phyloP scores from a whole-genome alignment of 2,113 vertebrate species.

The Hippocampus zosterae region DNA sequence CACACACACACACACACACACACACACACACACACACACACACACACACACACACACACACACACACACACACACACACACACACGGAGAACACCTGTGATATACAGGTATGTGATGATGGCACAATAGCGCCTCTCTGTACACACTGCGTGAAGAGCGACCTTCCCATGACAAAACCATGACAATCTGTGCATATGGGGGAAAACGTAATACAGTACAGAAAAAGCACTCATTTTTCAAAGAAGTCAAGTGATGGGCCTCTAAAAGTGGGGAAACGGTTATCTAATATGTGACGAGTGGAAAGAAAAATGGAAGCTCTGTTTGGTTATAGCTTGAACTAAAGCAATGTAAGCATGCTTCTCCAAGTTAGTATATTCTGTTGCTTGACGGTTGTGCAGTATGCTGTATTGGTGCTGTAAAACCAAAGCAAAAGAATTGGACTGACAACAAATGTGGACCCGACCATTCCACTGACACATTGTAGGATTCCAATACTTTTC shows the following conservation, averaged over 20 bases:
- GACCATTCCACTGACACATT: neutral
- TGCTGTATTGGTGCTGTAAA: neutral
- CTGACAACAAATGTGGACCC: neutral
- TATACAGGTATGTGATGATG: constrained; percentile 8
- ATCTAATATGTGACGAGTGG: constrained; percentile 11
- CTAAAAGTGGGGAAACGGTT: constrained; percentile 13
- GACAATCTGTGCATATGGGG: neutral
- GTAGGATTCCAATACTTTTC: neutral
- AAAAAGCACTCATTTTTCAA: neutral
- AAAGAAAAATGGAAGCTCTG: neutral
- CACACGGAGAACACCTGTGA: constrained; percentile 21
- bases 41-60: constrained; percentile 13
- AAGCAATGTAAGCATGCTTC: neutral
- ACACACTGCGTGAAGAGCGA: constrained; percentile 5
- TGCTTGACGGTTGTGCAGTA: neutral
- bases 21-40: neutral
- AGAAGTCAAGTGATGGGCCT: constrained; percentile 9
- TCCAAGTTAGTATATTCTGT: neutral
- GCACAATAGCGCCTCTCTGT: constrained; percentile 14
- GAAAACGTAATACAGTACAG: neutral
- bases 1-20: neutral
- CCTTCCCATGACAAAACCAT: constrained; percentile 13
- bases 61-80: neutral
- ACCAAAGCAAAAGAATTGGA: neutral
- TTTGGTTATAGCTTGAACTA: neutral